Percentiles rank a stretch among this genome's conserved stretches.
Conservation (phyloP, 2,113 vertebrate genomes). For the Chamaetylas fuelleborni region DNA sequence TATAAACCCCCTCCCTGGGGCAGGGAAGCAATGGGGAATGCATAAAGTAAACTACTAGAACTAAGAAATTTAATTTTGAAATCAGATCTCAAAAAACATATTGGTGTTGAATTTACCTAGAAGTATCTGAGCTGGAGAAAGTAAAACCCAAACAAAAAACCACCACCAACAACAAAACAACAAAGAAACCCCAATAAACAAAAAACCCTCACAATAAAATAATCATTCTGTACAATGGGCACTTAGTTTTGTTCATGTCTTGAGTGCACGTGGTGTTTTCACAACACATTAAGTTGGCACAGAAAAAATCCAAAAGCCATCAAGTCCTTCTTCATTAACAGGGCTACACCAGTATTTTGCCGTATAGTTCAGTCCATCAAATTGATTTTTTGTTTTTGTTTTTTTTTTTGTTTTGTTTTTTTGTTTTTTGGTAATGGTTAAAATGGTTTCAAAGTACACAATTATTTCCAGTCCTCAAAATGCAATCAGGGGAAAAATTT, state of each 20-base stretch:
- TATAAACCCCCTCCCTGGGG: not conserved
- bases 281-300: not conserved
- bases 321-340: not conserved
- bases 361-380: not conserved
- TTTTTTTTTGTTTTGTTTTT: not conserved
- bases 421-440: not conserved
- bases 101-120: not conserved
- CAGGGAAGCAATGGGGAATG: fast-evolving
- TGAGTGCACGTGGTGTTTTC: not conserved
- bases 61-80: not conserved
- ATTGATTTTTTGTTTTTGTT: not conserved
- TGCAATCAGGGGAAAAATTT: not conserved
- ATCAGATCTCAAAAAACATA: not conserved
- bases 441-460: not conserved
- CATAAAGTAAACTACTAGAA: not conserved
- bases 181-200: not conserved
- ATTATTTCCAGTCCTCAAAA: not conserved
- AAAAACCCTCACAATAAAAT: not conserved
- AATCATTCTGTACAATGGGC: not conserved
- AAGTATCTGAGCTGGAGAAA: not conserved
- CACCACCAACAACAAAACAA: not conserved
- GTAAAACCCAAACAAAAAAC: not conserved
- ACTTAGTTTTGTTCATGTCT: not conserved
- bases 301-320: not conserved
- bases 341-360: not conserved